phyloP scores from a whole-genome alignment of 2,113 vertebrate species.

The Salminus brasiliensis region DNA sequence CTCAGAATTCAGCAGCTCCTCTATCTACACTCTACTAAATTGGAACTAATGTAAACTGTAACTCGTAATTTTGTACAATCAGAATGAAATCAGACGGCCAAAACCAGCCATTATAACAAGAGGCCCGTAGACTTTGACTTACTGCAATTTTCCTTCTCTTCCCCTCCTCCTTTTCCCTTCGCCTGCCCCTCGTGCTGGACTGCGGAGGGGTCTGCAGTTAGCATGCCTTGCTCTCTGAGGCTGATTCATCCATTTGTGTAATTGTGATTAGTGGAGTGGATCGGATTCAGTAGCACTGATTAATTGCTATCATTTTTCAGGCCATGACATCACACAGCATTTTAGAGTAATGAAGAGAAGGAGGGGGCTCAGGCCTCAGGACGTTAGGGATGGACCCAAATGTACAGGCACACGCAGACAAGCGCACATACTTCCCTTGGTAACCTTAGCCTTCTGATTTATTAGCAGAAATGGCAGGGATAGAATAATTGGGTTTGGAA shows the following conservation, averaged over 20 bases:
- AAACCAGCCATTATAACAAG: constrained; percentile 61
- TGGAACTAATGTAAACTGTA: constrained; percentile 68
- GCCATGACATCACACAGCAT: constrained; percentile 65
- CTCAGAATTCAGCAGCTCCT: background rate
- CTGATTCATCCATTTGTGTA: constrained; percentile 66
- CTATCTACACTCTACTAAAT: constrained; percentile 44
- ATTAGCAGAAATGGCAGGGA: constrained; percentile 63
- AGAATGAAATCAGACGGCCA: constrained; percentile 63
- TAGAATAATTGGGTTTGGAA: constrained; percentile 67
- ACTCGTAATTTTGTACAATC: constrained; percentile 68
- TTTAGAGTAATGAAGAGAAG: constrained; percentile 50
- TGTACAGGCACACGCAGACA: constrained; percentile 18
- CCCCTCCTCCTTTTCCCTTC: constrained; percentile 13
- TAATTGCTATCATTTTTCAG: constrained; percentile 71
- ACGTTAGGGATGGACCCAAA: constrained; percentile 25
- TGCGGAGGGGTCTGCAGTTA: constrained; percentile 41
- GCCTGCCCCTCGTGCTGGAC: constrained; percentile 14
- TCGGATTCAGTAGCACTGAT: constrained; percentile 73
- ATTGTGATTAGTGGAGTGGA: constrained; percentile 69
- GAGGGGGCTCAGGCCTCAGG: constrained; percentile 25
- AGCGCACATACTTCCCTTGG: constrained; percentile 39
- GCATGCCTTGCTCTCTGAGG: constrained; percentile 23
- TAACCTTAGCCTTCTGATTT: constrained; percentile 65
- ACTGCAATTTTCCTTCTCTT: constrained; percentile 31
- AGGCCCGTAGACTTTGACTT: constrained; percentile 55